These are phyloP conservation scores for Porites australiensis DNA, from an alignment of 64 coral and sea anemone genomes.

Conservation along the genomic window DNA sequence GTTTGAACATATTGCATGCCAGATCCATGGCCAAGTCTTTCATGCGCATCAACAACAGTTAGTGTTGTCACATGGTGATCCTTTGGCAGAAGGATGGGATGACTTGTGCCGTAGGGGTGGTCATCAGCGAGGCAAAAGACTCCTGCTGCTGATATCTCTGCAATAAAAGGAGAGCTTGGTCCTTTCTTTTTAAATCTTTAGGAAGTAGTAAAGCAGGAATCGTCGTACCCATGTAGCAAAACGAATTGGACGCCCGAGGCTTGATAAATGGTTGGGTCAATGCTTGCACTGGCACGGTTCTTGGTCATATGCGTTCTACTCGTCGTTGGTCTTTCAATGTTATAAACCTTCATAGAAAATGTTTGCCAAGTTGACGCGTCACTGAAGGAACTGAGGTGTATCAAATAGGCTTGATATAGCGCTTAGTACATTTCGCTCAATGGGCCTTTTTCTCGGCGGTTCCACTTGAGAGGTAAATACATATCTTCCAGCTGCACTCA, in stretches of 20 bases:
- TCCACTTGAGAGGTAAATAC: no score
- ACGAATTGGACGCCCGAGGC: conserved; percentile 19
- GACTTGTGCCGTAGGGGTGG: conserved; percentile 42
- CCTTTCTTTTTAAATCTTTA: not conserved
- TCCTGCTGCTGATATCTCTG: conserved; percentile 24
- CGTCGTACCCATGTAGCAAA: conserved; percentile 62
- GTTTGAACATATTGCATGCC: conserved; percentile 71
- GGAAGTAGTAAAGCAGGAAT: conserved; percentile 56
- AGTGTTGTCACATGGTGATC: conserved; percentile 70
- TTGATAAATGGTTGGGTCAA: conserved; percentile 52
- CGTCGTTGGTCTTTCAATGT: conserved; percentile 22
- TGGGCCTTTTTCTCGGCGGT: no score
- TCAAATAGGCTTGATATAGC: no score
- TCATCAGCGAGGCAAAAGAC: conserved; percentile 54
- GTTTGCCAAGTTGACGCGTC: conserved; percentile 33
- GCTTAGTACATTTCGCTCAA: no score
- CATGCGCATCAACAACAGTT: conserved; percentile 37
- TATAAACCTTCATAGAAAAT: not conserved
- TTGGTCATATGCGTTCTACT: not conserved
- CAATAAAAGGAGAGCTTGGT: not conserved
- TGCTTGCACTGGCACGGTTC: not conserved
- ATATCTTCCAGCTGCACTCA: no score
- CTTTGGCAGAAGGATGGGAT: conserved; percentile 74
- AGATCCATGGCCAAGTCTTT: conserved; percentile 64
- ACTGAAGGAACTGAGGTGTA: no score